Base-by-base conservation (phyloP, 2,797 vertebrate species). In the Chelidonichthys spinosus region DNA sequence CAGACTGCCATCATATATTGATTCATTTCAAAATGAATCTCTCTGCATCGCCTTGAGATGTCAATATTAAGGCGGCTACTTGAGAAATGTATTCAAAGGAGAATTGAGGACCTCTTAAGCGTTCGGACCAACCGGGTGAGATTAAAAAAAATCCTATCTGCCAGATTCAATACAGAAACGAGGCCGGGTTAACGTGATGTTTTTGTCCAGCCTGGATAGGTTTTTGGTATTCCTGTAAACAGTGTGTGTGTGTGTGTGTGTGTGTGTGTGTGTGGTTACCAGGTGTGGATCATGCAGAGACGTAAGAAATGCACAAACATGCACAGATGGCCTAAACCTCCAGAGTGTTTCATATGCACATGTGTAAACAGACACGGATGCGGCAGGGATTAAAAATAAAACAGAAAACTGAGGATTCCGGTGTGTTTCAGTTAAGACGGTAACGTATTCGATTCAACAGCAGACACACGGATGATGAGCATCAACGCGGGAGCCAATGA, bases 201-300 rank as follows among this genome's bases (percentile, higher is more conserved):
- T 69, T 72, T 68, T 59, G 18, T 69, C 13, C 35, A 54, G 11
- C 3, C n/a, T 11, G 6, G 6, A 14, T 8, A 6, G 55, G 10
- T 37, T 54, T 61, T 39, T 14, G 14, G 14, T n/a, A 37, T 73
- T 47, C 65, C 17, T 9, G 55, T 60, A 40, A 15, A 4, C 35
- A 4, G 36, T 4, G n/a, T 17, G 7, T 17, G n/a, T 63, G 40
- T 32, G 11, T 36, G 25, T 17, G 15, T 35, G 33, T 46, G 40
- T 62, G 37, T 14, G 55, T 25, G 25, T 44, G 15, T 46, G 4
- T 7, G 42, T 65, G 59, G 62, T 70, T 72, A 81, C 81, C 87
- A 89, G 85, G 85, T 92, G 90, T 87, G 79, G 88, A 88, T 87
- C 87, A 87, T 82, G 86, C 82, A 76, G 77, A 81, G 71, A 81